A percentile compares a stretch with the other conserved stretches of the same genome.
These are phyloP conservation scores for Geopemphigus sp. DNA, from an alignment of 1,140 invertebrate genomes.

Conservation along the genomic window DNA sequence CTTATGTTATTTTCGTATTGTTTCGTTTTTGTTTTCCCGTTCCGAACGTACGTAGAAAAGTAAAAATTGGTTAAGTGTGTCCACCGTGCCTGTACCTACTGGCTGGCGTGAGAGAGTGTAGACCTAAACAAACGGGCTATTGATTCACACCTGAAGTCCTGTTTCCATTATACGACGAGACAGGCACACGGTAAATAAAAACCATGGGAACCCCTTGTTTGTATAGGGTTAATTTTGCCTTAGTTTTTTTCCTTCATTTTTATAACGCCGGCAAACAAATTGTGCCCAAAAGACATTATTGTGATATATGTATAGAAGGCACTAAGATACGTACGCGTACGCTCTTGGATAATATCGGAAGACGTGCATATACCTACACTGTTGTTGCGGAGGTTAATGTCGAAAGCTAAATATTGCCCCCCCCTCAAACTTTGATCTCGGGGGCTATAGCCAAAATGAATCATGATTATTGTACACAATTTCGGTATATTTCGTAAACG, in stretches of 20 bases:
- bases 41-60: background rate
- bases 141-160: conserved; percentile 42
- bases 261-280: conserved; percentile 39
- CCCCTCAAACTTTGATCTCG: background rate
- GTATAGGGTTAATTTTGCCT: conserved; percentile 47
- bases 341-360: background rate
- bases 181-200: conserved; percentile 30
- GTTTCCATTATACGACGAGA: conserved; percentile 22
- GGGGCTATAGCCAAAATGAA: too few relatives aligned
- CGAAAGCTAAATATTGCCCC: background rate
- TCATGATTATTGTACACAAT: background rate
- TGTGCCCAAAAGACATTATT: conserved; percentile 36
- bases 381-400: background rate
- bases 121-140: conserved; percentile 44
- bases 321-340: background rate
- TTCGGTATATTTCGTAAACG: background rate
- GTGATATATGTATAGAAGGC: background rate
- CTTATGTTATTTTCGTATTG: conserved; percentile 47
- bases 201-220: conserved; percentile 49
- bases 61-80: conserved; percentile 31
- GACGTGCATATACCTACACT: too few relatives aligned
- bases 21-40: background rate
- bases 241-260: conserved; percentile 34
- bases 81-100: background rate
- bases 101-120: conserved; percentile 28